Evolutionary conservation across 2,888 invertebrate genomes (phyloP), one percentile per base, ranked within the genome.

Genomic region (Nycteola revayana): DNA sequence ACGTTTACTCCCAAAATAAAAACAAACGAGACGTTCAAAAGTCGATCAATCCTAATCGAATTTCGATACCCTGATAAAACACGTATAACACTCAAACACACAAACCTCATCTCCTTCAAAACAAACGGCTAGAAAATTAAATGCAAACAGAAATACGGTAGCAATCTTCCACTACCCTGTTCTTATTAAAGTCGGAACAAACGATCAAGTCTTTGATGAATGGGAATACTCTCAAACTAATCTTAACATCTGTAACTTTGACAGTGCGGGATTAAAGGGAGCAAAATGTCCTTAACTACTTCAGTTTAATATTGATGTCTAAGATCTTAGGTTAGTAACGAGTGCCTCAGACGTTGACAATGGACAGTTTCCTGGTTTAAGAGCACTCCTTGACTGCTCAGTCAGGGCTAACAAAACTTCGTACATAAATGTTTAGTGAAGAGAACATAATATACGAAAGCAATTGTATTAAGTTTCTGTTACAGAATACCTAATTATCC

Each of bases 171-270:
- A 35, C 6, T 5, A 28, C 25, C 23, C 9, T 9, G 26, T 23
- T 37, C 32, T 10, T 37, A 47, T 39, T 37, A 32, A 36, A 32
- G 26, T 40, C 36, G 56, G 10, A 53, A 46, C 46, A 59, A 61
- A 50, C 57, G 59, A 61, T 70, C 62, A 65, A 56, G 39, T 45
- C 49, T 57, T 51, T 67, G 70, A 73, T 69, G 57, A 72, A 75
- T 73, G 56, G 46, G 48, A 62, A 66, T 66, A 61, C 52, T 72
- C 60, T 36, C 43, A 49, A 78, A 77, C 70, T 74, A 73, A 74
- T 72, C 65, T 66, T 37, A 59, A 59, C 56, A 65, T 66, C 60
- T 61, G 61, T 61, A 70, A 71, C 64, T 73, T 71, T 65, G 67
- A 66, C 66, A 63, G 62, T 36, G 31, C 39, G 29, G 50, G 60